Percentiles rank a stretch among this genome's conserved stretches.
phyloP scores from a whole-genome alignment of 2,888 invertebrate species.

The Brachynemurus nebulosus region DNA sequence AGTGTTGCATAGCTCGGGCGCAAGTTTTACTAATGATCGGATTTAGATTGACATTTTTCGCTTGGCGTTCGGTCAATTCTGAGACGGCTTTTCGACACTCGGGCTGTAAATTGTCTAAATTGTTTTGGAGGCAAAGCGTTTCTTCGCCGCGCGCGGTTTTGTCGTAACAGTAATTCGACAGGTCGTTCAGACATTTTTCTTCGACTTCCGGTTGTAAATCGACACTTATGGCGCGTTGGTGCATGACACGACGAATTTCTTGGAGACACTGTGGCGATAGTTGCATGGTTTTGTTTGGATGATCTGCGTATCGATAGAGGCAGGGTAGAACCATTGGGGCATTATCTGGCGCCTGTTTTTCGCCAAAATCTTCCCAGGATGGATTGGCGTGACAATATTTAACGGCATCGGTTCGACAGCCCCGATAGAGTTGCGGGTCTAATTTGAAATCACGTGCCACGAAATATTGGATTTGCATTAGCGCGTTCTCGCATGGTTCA shows the following conservation, averaged over 20 bases:
- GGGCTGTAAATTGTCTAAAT: slow-evolving; percentile 50
- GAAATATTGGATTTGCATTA: slow-evolving; percentile 95
- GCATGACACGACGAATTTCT: slow-evolving; percentile 84
- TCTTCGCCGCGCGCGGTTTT: slow-evolving; percentile 83
- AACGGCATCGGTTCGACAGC: slow-evolving; percentile 78
- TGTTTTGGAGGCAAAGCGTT: slow-evolving; percentile 81
- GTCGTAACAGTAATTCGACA: slow-evolving; percentile 69
- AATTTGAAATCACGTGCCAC: slow-evolving; percentile 88
- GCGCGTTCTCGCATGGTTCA: slow-evolving; percentile 75
- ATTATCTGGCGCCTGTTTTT: slow-evolving; percentile 52
- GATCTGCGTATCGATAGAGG: slow-evolving; percentile 59
- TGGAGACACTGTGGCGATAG: slow-evolving; percentile 47
- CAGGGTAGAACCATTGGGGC: slow-evolving; percentile 82
- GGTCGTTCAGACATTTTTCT: slow-evolving; percentile 73
- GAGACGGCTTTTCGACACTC: slow-evolving; percentile 65
- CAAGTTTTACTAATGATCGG: slow-evolving; percentile 75
- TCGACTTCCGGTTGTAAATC: slow-evolving; percentile 91
- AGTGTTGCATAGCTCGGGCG: slow-evolving; percentile 57
- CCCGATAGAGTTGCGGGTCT: slow-evolving; percentile 76
- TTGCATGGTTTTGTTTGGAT: slow-evolving; percentile 33
- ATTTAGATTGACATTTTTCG: slow-evolving; percentile 80
- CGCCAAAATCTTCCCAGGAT: slow-evolving; percentile 56
- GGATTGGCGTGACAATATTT: slow-evolving; percentile 65
- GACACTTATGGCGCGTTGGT: slow-evolving; percentile 82
- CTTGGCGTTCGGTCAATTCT: slow-evolving; percentile 81